Evolutionary conservation across 2,888 invertebrate species (phyloP).

Genomic region (Atrina japonica): DNA sequence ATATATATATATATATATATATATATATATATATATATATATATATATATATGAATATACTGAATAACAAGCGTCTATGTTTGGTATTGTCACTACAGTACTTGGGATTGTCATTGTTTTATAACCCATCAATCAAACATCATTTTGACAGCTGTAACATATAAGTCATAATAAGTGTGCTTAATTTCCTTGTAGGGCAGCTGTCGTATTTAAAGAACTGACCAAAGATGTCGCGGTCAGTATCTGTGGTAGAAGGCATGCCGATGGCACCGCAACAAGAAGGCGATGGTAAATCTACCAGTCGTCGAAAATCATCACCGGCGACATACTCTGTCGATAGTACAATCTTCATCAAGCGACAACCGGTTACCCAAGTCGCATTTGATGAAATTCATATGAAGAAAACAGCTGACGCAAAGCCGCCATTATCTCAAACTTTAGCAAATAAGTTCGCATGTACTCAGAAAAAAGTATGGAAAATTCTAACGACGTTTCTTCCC

Average conservation of each 20-base stretch:
- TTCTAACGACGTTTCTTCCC: conserved; percentile 67
- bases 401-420: conserved; percentile 37
- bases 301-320: conserved; percentile 62
- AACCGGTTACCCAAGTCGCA: conserved; percentile 63
- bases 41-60: too few species aligned
- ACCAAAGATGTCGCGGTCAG: conserved; percentile 4
- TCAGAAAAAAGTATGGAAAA: conserved; percentile 64
- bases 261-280: conserved; percentile 10
- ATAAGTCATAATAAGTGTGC: neutral
- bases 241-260: conserved; percentile 5
- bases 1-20: too few species aligned
- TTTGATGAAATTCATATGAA: conserved; percentile 71
- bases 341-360: conserved; percentile 56
- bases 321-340: conserved; percentile 48
- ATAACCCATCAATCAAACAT: too few species aligned
- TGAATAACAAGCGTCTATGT: too few species aligned
- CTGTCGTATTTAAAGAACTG: conserved; percentile 15
- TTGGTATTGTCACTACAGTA: too few species aligned
- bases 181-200: conserved; percentile 20
- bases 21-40: too few species aligned
- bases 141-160: too few species aligned
- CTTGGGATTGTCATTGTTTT: too few species aligned
- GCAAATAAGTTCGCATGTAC: conserved; percentile 63
- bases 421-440: conserved; percentile 47
- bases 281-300: conserved; percentile 27